Conservation (phyloP, 2,888 invertebrate species). For the Oscheius myriophilus region DNA sequence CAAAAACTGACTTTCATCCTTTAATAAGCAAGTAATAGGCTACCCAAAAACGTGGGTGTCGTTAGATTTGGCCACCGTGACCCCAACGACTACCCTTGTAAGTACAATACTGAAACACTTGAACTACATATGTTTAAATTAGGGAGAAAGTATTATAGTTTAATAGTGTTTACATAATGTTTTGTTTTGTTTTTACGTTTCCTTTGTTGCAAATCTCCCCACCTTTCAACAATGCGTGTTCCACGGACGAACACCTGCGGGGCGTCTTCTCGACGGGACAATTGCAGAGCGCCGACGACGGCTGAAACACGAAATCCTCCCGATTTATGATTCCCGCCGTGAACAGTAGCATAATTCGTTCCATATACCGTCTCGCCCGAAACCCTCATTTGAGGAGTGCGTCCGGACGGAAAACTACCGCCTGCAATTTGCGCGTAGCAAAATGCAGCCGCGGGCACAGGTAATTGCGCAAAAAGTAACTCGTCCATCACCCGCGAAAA, state of each 20-base stretch:
- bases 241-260: constrained; percentile 52
- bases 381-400: neutral
- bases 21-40: too few relatives aligned
- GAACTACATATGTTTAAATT: too few relatives aligned
- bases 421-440: constrained; percentile 18
- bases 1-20: too few relatives aligned
- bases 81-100: too few relatives aligned
- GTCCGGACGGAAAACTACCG: constrained; percentile 18
- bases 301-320: constrained; percentile 42
- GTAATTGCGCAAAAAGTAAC: constrained; percentile 27
- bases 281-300: constrained; percentile 58
- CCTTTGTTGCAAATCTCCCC: constrained; percentile 10
- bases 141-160: too few relatives aligned
- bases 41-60: too few relatives aligned
- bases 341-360: constrained; percentile 4
- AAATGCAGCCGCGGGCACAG: constrained; percentile 11
- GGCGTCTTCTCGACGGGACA: constrained; percentile 54
- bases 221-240: constrained; percentile 45
- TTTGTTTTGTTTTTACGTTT: neutral
- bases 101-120: too few relatives aligned
- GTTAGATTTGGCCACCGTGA: too few relatives aligned
- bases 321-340: constrained; percentile 5
- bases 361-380: neutral
- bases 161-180: neutral
- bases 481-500: constrained; percentile 3